A percentile compares a stretch with the other conserved stretches of the same genome.
Evolutionary conservation across 1,140 invertebrate genomes (phyloP).

Genomic region (Aethina tumida): DNA sequence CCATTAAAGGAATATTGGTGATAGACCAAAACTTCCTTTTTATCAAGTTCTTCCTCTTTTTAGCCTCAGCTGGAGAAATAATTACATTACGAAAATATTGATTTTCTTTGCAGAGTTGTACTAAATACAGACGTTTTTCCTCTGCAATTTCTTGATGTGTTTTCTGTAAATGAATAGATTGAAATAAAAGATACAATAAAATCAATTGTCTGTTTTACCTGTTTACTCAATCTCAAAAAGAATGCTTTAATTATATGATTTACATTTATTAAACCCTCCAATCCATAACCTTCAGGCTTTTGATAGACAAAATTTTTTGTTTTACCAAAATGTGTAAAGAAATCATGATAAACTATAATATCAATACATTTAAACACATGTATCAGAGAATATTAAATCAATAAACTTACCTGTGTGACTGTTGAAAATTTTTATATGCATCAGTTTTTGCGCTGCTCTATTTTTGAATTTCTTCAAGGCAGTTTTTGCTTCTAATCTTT

Average conservation of each 20-base stretch:
- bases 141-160: constrained; percentile 79
- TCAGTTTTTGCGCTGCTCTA: constrained; percentile 74
- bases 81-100: constrained; percentile 68
- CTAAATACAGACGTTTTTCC: constrained; percentile 80
- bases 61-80: constrained; percentile 61
- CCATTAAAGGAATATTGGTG: constrained; percentile 65
- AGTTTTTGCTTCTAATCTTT: constrained; percentile 50
- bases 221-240: constrained; percentile 80
- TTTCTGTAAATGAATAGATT: constrained; percentile 49
- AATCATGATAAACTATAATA: constrained; percentile 78
- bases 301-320: constrained; percentile 83
- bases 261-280: constrained; percentile 80
- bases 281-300: constrained; percentile 78
- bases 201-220: constrained; percentile 47
- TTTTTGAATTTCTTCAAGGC: constrained; percentile 72
- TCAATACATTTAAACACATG: constrained; percentile 4
- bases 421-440: constrained; percentile 71
- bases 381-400: background rate
- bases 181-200: background rate
- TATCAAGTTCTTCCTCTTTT: constrained; percentile 51
- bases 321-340: constrained; percentile 74
- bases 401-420: constrained; percentile 66
- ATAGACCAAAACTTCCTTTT: constrained; percentile 68
- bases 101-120: constrained; percentile 72
- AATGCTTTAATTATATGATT: constrained; percentile 86